phyloP scores from a whole-genome alignment of 2,113 vertebrate genomes.

The Catagonus wagneri region DNA sequence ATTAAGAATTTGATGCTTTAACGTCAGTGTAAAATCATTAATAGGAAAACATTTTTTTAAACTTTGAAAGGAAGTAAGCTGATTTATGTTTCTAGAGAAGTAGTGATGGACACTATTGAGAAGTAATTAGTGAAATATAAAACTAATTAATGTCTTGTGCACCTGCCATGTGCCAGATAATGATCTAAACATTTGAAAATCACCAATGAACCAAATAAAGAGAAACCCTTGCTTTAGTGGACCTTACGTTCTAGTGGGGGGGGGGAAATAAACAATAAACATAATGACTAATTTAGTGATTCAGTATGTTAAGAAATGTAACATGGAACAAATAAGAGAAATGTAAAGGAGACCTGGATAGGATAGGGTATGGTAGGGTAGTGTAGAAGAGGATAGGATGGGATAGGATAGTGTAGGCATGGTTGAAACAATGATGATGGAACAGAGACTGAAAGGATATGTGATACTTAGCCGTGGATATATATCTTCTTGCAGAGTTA shows the following conservation, averaged over 20 bases:
- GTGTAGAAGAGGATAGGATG: too few species aligned
- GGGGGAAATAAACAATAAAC: neutral
- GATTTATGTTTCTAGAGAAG: neutral
- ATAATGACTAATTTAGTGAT: neutral
- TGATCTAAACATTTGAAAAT: neutral
- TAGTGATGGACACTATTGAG: neutral
- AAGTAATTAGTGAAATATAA: neutral
- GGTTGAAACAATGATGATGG: neutral
- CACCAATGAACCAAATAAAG: neutral
- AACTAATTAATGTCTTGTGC: neutral
- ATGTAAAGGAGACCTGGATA: too few species aligned
- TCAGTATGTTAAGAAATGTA: neutral
- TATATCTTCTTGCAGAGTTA: neutral
- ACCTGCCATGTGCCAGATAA: neutral
- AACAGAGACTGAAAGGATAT: neutral
- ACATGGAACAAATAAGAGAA: neutral
- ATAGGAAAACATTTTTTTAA: neutral
- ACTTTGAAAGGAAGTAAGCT: neutral
- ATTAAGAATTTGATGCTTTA: conserved; percentile 12
- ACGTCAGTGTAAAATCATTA: neutral
- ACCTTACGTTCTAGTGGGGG: neutral
- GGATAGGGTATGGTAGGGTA: too few species aligned
- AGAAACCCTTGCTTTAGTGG: neutral
- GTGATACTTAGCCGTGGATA: neutral
- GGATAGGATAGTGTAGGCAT: neutral